Percentiles rank a stretch among this genome's conserved stretches.
phyloP scores from a whole-genome alignment of 2,113 vertebrate genomes.

The Synodontis membranacea region DNA sequence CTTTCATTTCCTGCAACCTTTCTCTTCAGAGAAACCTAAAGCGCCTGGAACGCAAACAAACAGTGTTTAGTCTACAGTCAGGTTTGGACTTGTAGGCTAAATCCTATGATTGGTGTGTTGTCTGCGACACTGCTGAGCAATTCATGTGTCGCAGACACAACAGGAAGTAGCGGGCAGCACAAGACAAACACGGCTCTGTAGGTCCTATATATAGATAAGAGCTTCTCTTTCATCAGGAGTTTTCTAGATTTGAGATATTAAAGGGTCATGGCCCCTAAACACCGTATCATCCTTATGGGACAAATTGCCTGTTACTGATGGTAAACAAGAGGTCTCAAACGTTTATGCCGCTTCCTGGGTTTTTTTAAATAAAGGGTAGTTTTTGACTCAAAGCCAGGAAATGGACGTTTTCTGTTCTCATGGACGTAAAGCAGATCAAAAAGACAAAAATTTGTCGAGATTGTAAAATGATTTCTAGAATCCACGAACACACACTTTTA shows the following conservation, averaged over 20 bases:
- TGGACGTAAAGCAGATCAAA: neutral
- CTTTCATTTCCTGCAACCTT: neutral
- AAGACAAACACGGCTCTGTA: slow-evolving; percentile 44
- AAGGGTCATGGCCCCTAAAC: slow-evolving; percentile 16
- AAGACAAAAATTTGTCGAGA: neutral
- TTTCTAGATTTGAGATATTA: slow-evolving; percentile 27
- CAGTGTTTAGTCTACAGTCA: slow-evolving; percentile 36
- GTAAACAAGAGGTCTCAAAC: neutral
- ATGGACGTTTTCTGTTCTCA: neutral
- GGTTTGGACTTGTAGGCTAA: slow-evolving; percentile 17
- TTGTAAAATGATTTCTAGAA: neutral
- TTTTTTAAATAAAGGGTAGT: neutral
- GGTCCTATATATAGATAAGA: slow-evolving; percentile 46
- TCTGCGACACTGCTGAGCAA: neutral
- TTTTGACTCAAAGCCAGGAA: neutral
- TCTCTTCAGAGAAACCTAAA: slow-evolving; percentile 5
- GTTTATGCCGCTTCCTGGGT: neutral
- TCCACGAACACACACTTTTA: neutral
- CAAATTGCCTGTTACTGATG: neutral
- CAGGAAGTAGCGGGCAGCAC: slow-evolving; percentile 42
- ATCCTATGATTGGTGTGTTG: slow-evolving; percentile 31
- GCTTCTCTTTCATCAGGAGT: slow-evolving; percentile 33
- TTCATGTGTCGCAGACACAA: slow-evolving; percentile 26
- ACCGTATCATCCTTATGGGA: neutral
- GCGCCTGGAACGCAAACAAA: neutral